Percentiles rank a stretch among this genome's conserved stretches.
Conservation (phyloP, 2,113 vertebrate species). For the Oplegnathus fasciatus region DNA sequence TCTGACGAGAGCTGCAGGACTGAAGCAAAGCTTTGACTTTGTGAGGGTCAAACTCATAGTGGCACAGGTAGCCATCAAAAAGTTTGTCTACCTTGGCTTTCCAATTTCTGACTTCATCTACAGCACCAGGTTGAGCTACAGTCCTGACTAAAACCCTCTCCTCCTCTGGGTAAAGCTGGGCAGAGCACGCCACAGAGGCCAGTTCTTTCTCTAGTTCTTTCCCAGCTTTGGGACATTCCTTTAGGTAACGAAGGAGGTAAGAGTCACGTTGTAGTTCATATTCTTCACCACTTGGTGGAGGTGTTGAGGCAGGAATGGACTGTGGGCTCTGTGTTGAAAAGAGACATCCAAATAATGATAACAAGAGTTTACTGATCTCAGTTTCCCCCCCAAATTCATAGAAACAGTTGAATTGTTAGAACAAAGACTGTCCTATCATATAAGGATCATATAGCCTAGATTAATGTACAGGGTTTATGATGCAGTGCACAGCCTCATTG, state of each 20-base stretch:
- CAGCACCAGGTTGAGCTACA: no score
- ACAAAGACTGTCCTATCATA: neutral
- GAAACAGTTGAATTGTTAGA: neutral
- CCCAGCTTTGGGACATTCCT: constrained; percentile 31
- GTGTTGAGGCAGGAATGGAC: neutral
- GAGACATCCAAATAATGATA: constrained; percentile 1
- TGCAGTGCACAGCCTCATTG: neutral
- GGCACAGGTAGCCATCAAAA: no score
- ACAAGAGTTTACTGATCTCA: no score
- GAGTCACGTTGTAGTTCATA: constrained; percentile 5
- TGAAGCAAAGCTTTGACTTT: no score
- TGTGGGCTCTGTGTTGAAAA: constrained; percentile 24
- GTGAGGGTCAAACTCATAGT: no score
- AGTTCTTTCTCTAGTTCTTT: no score
- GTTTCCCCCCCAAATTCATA: neutral
- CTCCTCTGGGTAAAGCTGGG: no score
- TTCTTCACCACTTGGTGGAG: constrained; percentile 28
- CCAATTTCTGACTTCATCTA: no score
- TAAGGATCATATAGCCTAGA: neutral
- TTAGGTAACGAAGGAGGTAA: constrained; percentile 53
- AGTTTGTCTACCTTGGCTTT: no score
- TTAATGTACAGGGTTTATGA: neutral
- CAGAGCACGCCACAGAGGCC: no score
- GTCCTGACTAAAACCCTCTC: no score
- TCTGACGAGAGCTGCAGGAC: no score